Percentiles rank a stretch among this genome's conserved stretches.
phyloP scores from a whole-genome alignment of 2,113 vertebrate genomes.

The Sinocyclocheilus anophthalmus region DNA sequence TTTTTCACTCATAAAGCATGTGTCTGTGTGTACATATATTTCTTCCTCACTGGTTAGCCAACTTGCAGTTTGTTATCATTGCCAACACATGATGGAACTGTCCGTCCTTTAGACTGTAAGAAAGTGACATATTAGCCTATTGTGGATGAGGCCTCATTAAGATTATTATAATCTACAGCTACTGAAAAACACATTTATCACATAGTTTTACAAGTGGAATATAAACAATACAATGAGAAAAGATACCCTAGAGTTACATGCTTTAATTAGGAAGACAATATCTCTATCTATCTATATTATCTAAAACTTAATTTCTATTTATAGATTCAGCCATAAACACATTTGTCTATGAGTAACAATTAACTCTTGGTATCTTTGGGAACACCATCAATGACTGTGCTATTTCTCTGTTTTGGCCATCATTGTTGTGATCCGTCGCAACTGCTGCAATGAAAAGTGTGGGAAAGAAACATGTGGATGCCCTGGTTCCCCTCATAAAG shows the following conservation, averaged over 20 bases:
- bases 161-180: not conserved
- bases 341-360: conserved; percentile 37
- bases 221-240: too few species aligned
- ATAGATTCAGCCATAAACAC: conserved; percentile 24
- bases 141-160: not conserved
- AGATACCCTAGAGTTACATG: not conserved
- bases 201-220: too few species aligned
- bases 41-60: conserved; percentile 55
- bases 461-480: conserved; percentile 74
- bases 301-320: conserved; percentile 3
- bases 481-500: conserved; percentile 55
- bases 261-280: conserved; percentile 63
- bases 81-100: conserved; percentile 58
- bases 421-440: conserved; percentile 66
- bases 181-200: too few species aligned
- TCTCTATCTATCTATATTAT: conserved; percentile 36
- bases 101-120: conserved; percentile 41
- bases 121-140: not conserved
- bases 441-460: conserved; percentile 72
- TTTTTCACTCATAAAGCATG: conserved; percentile 54
- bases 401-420: conserved; percentile 62
- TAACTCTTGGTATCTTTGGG: conserved; percentile 42
- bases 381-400: conserved; percentile 48
- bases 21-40: conserved; percentile 42
- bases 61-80: conserved; percentile 63